A percentile compares a stretch with the other conserved stretches of the same genome.
Evolutionary conservation across 1,140 invertebrate genomes (phyloP).

Genomic region (Latrodectus geometricus): DNA sequence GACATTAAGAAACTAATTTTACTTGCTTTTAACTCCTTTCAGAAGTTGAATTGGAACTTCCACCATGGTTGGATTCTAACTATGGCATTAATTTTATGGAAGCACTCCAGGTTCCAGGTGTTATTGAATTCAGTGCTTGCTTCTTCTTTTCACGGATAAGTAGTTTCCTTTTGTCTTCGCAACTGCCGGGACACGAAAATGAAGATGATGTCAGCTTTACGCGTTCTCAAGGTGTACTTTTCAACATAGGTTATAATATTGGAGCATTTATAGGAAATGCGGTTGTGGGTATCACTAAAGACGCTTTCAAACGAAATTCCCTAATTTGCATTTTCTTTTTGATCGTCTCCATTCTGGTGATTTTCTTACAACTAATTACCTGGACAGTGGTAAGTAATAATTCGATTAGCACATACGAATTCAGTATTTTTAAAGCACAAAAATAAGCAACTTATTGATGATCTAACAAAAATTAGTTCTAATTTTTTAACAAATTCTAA

Average conservation of each 20-base stretch:
- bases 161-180: slow-evolving; percentile 12
- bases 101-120: slow-evolving; percentile 5
- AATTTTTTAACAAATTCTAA: no score
- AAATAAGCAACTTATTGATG: no score
- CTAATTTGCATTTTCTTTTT: neutral
- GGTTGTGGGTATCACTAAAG: neutral
- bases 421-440: no score
- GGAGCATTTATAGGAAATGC: slow-evolving; percentile 10
- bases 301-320: neutral
- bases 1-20: no score
- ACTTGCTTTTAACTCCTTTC: neutral
- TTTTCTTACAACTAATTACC: neutral
- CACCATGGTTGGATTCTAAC: slow-evolving; percentile 2
- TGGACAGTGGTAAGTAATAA: neutral
- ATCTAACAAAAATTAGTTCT: no score
- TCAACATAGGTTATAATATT: neutral
- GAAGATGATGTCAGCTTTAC: neutral
- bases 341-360: neutral
- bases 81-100: slow-evolving; percentile 5
- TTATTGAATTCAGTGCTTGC: slow-evolving; percentile 14
- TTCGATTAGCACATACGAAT: no score
- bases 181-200: neutral
- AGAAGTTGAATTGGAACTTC: neutral
- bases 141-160: slow-evolving; percentile 25
- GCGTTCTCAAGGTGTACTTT: neutral